Base-by-base conservation (phyloP, 2,888 invertebrate species). In the Alitta virens region DNA sequence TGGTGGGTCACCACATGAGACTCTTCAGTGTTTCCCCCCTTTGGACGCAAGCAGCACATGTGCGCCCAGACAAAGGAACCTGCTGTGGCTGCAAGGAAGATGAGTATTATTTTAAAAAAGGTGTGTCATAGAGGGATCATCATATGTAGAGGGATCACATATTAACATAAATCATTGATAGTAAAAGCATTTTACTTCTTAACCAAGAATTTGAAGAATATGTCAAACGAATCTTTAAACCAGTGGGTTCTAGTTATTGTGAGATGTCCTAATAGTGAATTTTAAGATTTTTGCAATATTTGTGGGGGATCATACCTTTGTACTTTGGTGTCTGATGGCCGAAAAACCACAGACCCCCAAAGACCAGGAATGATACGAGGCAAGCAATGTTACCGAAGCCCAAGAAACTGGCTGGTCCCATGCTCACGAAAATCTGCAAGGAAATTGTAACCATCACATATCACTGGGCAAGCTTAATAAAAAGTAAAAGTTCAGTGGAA, bases 401-500 rank as follows among this genome's bases (percentile, higher is more conserved):
- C 58, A 83, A 74, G 68, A 84, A 81, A 63, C 78, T 80, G 2
- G 74, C 71, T 1, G 83, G 82, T 0, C 83, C 83, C 2, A 76
- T 62, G n/a, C 67, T 65, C 16, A 78, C 82, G 68, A 83, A 82
- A 63, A 82, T 70, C 83, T 83, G 75, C 9, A 72, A 71, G 33
- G 26, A 56, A 49, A 42, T 2, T 42, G 42, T 43, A 53, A 40
- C 40, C 40, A 40, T 40, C 40, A n/a, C n/a, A n/a, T n/a, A n/a
- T n/a, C n/a, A n/a, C n/a, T n/a, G n/a, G n/a, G n/a, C n/a, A n/a
- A n/a, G n/a, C n/a, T 46, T 46, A 61, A 54, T 16, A 40, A 55
- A 1, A 24, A 26, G 18, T 53, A 9, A 25, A 53, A 53, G n/a
- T n/a, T n/a, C n/a, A n/a, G n/a, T 46, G 7, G 12, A 23, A 40